Percentiles rank a stretch among this genome's conserved stretches.
Conservation (phyloP, 2,113 vertebrate species). For the Muscicapa adusta region DNA sequence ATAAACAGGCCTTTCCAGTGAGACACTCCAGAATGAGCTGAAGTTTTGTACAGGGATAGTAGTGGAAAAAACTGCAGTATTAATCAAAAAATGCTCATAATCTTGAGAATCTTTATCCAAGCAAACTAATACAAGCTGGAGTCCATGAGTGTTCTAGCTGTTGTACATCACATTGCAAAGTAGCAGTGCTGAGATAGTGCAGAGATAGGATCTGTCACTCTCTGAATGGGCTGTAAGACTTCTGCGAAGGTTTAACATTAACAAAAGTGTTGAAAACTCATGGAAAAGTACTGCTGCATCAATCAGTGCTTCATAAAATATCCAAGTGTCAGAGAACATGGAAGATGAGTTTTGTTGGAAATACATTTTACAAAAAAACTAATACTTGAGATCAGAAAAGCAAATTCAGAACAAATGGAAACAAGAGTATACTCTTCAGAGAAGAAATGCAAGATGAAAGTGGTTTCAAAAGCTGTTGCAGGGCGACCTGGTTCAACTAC, state of each 20-base stretch:
- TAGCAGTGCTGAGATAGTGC: neutral
- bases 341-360: neutral
- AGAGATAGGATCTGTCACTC: fast-evolving
- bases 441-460: neutral
- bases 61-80: neutral
- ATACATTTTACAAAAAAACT: neutral
- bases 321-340: neutral
- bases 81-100: neutral
- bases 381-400: neutral
- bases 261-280: neutral
- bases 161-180: neutral
- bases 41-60: neutral
- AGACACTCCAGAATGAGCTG: neutral
- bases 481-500: no score
- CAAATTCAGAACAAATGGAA: neutral
- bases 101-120: neutral
- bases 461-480: neutral
- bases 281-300: neutral
- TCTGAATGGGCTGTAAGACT: neutral
- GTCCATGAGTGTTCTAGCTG: neutral
- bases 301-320: neutral
- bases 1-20: neutral
- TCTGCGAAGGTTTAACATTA: neutral
- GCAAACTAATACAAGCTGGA: neutral
- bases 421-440: neutral